phyloP scores from a whole-genome alignment of 1,140 invertebrate species.

The Macrobrachium nipponense region DNA sequence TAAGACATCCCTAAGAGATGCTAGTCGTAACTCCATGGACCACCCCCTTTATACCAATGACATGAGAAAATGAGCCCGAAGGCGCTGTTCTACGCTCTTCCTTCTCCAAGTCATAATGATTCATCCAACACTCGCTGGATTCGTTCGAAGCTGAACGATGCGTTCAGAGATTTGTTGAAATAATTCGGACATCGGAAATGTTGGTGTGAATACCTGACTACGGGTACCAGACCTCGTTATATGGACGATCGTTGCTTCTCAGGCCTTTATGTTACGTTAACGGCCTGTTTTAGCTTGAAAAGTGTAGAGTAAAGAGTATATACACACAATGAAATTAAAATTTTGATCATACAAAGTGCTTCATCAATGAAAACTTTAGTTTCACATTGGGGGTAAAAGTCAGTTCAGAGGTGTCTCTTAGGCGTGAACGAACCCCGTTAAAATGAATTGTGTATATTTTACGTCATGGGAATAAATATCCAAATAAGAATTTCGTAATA shows the following conservation, averaged over 20 bases:
- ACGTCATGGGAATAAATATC: too few relatives aligned
- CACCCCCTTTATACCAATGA: conserved; percentile 58
- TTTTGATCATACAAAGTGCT: not conserved
- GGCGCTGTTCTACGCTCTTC: conserved; percentile 26
- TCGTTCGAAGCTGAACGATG: conserved; percentile 31
- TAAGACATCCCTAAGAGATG: not conserved
- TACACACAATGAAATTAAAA: not conserved
- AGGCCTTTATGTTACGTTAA: not conserved
- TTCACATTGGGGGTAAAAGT: not conserved
- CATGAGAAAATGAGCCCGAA: conserved; percentile 55
- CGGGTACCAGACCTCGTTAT: conserved; percentile 42
- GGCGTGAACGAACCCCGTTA: conserved; percentile 7
- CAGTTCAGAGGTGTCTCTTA: not conserved
- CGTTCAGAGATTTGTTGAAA: conserved; percentile 30
- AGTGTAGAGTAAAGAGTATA: not conserved
- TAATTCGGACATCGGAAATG: conserved; percentile 52
- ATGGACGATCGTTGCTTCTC: not conserved
- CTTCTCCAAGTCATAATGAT: conserved; percentile 51
- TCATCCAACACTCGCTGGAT: conserved; percentile 27
- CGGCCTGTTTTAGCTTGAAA: not conserved
- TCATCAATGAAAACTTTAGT: not conserved
- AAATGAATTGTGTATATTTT: not conserved
- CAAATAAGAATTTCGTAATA: too few relatives aligned
- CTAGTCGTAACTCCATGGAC: conserved; percentile 7
- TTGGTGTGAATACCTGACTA: conserved; percentile 57